Conservation (phyloP, 2,113 vertebrate species). For the Bothrops jararaca region DNA sequence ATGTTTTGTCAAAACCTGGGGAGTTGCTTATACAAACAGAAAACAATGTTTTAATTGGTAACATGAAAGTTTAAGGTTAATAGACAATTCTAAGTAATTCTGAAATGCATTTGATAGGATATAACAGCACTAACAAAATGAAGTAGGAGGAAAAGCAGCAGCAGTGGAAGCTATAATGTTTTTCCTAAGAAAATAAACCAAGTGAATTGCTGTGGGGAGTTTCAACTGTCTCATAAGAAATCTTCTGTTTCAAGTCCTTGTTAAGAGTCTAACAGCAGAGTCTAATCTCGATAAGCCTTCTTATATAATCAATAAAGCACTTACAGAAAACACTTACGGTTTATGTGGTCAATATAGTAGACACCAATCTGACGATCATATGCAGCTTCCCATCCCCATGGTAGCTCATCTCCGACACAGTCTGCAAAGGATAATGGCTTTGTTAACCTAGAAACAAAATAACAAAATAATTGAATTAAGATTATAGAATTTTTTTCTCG, state of each 20-base stretch:
- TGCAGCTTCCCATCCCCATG: conserved; percentile 81
- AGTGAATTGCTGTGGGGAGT: conserved; percentile 7
- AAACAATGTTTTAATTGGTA: neutral
- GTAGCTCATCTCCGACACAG: conserved; percentile 83
- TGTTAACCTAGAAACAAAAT: conserved; percentile 73
- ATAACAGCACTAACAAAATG: neutral
- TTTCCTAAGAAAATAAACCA: conserved; percentile 5
- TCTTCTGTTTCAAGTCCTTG: conserved; percentile 18
- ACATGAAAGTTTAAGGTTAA: neutral
- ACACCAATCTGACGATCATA: conserved; percentile 82
- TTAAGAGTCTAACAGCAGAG: conserved; percentile 17
- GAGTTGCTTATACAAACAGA: neutral
- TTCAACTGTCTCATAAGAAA: conserved; percentile 20
- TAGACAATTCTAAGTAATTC: neutral
- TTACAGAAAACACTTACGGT: conserved; percentile 72
- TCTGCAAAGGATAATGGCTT: conserved; percentile 84
- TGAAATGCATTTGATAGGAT: neutral
- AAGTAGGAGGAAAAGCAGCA: neutral
- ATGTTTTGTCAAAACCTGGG: neutral
- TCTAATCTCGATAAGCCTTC: neutral
- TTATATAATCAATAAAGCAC: conserved; percentile 7
- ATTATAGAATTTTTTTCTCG: conserved; percentile 5
- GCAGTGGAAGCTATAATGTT: neutral
- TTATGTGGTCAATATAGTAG: conserved; percentile 82
- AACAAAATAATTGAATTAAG: conserved; percentile 30